phyloP scores from a whole-genome alignment of 2,113 vertebrate genomes.

The Anser cygnoides region DNA sequence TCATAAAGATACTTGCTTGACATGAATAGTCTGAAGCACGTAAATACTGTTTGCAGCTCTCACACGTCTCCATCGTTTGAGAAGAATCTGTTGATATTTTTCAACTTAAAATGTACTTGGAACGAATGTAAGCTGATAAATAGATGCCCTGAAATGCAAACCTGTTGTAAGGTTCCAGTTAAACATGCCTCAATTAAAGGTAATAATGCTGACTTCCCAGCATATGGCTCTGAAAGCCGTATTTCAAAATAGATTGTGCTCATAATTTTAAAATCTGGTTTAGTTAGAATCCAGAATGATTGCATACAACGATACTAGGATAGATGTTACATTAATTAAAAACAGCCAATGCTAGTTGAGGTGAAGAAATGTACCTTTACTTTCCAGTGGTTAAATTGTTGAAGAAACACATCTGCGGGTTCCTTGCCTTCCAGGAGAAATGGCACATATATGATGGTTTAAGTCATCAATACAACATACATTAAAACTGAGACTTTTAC shows the following conservation, averaged over 20 bases:
- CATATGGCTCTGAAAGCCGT: background rate
- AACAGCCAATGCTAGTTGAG: background rate
- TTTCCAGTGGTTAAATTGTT: background rate
- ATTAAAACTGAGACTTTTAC: background rate
- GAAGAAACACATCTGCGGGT: background rate
- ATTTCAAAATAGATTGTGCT: too few species aligned
- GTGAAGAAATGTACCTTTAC: background rate
- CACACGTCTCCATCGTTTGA: background rate
- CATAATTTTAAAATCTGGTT: too few species aligned
- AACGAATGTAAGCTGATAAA: background rate
- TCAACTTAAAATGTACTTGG: background rate
- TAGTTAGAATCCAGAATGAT: background rate
- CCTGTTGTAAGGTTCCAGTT: background rate
- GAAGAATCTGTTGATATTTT: background rate
- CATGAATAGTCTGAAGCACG: background rate
- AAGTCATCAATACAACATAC: background rate
- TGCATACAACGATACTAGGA: rapidly evolving
- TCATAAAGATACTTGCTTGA: background rate
- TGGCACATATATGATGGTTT: background rate
- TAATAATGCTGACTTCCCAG: background rate
- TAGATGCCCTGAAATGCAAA: background rate
- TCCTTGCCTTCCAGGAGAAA: background rate
- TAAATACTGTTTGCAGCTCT: background rate
- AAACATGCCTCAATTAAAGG: background rate
- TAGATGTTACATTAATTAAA: background rate